Evolutionary conservation across 2,113 vertebrate genomes (phyloP).

Genomic region (Microtus ochrogaster): DNA sequence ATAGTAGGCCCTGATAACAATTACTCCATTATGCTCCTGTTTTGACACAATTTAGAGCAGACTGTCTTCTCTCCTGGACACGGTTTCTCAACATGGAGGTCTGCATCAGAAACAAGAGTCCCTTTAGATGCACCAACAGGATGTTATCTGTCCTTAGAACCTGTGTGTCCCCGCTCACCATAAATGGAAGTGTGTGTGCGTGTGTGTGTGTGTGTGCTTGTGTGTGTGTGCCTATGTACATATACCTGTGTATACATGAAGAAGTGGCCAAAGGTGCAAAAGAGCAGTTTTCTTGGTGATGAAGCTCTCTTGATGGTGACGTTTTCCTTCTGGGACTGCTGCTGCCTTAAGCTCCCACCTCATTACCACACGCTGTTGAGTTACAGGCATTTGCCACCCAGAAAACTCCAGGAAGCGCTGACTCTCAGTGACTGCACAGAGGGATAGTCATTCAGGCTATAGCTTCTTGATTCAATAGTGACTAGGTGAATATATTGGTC

Average conservation of each 20-base stretch:
- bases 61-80: background rate
- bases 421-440: slow-evolving; percentile 21
- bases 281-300: background rate
- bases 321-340: background rate
- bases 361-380: slow-evolving; percentile 1
- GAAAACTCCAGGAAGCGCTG: background rate
- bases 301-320: slow-evolving; percentile 10
- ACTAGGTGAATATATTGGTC: background rate
- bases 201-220: background rate
- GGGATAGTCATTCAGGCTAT: background rate
- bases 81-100: slow-evolving; percentile 37
- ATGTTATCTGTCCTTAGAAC: background rate
- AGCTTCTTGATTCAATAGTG: slow-evolving; percentile 13
- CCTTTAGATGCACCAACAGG: slow-evolving; percentile 25
- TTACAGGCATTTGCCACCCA: background rate
- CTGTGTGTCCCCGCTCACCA: background rate
- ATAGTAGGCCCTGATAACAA: slow-evolving; percentile 8
- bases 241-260: slow-evolving; percentile 42
- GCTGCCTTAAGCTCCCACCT: background rate
- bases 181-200: background rate
- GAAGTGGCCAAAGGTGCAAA: slow-evolving; percentile 45
- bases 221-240: background rate
- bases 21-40: slow-evolving; percentile 46
- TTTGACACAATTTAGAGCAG: slow-evolving; percentile 42
- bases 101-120: background rate